These are phyloP conservation scores for Gallinago paraguaiae DNA, from an alignment of 2,113 vertebrate genomes.

Conservation along the genomic window DNA sequence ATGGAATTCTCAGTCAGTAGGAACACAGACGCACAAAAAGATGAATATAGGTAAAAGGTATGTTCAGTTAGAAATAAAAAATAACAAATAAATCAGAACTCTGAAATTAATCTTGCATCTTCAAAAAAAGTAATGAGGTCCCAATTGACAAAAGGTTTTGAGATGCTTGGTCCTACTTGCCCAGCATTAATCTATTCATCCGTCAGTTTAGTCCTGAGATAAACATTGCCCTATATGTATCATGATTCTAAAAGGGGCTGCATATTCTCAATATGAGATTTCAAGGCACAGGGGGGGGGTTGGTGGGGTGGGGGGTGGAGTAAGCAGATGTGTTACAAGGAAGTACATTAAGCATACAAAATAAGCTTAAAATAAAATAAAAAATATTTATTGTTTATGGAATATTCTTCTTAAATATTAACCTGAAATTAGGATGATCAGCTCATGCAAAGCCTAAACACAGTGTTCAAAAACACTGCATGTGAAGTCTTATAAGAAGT, in stretches of 20 bases:
- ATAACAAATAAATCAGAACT: not conserved
- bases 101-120: not conserved
- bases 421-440: not conserved
- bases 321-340: not conserved
- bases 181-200: not conserved
- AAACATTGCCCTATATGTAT: not conserved
- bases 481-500: not conserved
- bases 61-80: not conserved
- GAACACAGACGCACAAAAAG: not conserved
- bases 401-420: not conserved
- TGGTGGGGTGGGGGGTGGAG: not conserved
- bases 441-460: not conserved
- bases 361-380: not conserved
- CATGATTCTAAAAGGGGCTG: not conserved
- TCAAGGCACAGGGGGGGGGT: not conserved
- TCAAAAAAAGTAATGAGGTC: not conserved
- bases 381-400: not conserved
- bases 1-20: not conserved
- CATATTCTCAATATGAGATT: not conserved
- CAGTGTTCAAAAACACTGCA: not conserved
- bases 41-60: not conserved
- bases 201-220: not conserved
- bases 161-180: not conserved
- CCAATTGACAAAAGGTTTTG: not conserved
- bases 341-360: not conserved